Conservation (phyloP, 2,888 invertebrate genomes). For the Hydriomena furcata region DNA sequence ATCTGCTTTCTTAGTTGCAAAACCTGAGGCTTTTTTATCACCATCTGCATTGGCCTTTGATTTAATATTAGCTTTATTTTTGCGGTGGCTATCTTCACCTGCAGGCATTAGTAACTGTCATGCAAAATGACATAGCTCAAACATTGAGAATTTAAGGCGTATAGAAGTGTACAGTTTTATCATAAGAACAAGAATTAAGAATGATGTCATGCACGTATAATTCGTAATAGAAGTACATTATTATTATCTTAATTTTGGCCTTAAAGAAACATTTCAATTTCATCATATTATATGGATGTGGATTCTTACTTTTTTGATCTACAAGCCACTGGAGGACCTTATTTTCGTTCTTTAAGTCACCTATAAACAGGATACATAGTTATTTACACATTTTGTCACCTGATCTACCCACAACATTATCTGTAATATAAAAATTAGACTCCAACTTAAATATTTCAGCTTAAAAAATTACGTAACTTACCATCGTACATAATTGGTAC, state of each 20-base stretch:
- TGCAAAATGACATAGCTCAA: slow-evolving; percentile 84
- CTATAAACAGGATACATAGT: slow-evolving; percentile 85
- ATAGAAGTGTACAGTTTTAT: slow-evolving; percentile 57
- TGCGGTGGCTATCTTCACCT: slow-evolving; percentile 83
- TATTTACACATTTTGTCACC: slow-evolving; percentile 29
- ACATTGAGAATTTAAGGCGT: slow-evolving; percentile 79
- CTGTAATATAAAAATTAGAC: neutral
- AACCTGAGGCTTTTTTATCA: slow-evolving; percentile 68
- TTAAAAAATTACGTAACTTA: slow-evolving; percentile 76
- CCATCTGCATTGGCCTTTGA: slow-evolving; percentile 80
- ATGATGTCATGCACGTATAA: slow-evolving; percentile 81
- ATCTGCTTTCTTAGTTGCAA: slow-evolving; percentile 47
- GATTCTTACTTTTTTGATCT: slow-evolving; percentile 97
- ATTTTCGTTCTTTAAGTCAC: slow-evolving; percentile 97
- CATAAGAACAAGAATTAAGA: slow-evolving; percentile 54
- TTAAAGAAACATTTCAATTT: slow-evolving; percentile 42
- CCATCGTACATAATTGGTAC: slow-evolving; percentile 98
- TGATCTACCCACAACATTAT: neutral
- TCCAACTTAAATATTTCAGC: slow-evolving; percentile 10
- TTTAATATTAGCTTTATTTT: slow-evolving; percentile 75
- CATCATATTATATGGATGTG: slow-evolving; percentile 78
- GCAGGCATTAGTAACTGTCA: slow-evolving; percentile 85
- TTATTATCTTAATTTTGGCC: slow-evolving; percentile 43
- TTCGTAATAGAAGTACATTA: slow-evolving; percentile 52
- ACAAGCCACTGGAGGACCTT: slow-evolving; percentile 98